Percentiles rank a stretch among this genome's conserved stretches.
Conservation (phyloP, 2,797 vertebrate species). For the Eulemur rubriventer region DNA sequence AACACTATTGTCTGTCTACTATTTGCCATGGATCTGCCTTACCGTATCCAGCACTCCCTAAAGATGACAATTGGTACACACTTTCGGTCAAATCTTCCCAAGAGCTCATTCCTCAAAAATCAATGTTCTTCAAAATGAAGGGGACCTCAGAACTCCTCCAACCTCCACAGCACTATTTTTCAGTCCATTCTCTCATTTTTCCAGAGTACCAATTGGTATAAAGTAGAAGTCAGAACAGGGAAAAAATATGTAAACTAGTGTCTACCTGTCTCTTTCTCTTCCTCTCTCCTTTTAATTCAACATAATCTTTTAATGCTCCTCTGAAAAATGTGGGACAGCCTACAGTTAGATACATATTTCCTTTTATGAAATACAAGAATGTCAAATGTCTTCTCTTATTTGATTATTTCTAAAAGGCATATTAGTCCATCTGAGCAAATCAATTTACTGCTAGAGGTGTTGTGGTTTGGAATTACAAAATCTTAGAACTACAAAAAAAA, state of each 20-base stretch:
- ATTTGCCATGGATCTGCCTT: background rate
- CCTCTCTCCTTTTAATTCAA: background rate
- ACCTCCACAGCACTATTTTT: background rate
- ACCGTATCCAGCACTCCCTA: background rate
- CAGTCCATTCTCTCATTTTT: background rate
- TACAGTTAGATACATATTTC: background rate
- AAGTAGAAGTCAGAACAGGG: conserved; percentile 1
- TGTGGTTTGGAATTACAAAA: conserved; percentile 18
- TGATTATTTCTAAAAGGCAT: conserved; percentile 48
- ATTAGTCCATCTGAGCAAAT: conserved; percentile 11
- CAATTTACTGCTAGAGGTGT: background rate
- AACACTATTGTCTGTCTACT: background rate
- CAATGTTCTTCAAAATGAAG: background rate
- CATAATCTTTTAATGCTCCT: background rate
- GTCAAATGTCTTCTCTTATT: background rate
- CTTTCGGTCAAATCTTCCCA: background rate
- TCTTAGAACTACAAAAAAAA: conserved; percentile 8
- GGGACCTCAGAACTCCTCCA: background rate
- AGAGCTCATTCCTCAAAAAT: conserved; percentile 43
- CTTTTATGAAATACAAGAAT: background rate
- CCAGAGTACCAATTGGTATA: background rate
- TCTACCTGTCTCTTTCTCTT: background rate
- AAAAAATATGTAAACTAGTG: background rate
- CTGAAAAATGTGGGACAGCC: background rate
- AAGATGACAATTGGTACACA: background rate